Percentiles rank a stretch among this genome's conserved stretches.
Conservation (phyloP, 2,888 invertebrate species). For the Selenia dentaria region DNA sequence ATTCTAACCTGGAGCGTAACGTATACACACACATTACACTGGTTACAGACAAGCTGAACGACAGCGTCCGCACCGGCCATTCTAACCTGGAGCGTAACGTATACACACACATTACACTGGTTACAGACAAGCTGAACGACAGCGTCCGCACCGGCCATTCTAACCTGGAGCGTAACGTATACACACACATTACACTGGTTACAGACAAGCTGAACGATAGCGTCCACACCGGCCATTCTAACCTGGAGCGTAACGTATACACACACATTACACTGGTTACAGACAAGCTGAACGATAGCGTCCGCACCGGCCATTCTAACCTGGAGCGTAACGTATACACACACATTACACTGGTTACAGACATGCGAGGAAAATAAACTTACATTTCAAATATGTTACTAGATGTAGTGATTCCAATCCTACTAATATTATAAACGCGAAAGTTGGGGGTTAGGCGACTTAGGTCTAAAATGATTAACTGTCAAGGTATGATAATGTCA, state of each 20-base stretch:
- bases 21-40: too few relatives aligned
- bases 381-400: too few relatives aligned
- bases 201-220: slow-evolving; percentile 98
- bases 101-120: too few relatives aligned
- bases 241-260: slow-evolving; percentile 76
- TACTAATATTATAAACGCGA: too few relatives aligned
- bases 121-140: slow-evolving; percentile 98
- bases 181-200: too few relatives aligned
- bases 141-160: slow-evolving; percentile 99
- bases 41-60: slow-evolving; percentile 98
- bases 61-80: slow-evolving; percentile 98
- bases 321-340: slow-evolving; percentile 76
- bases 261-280: too few relatives aligned
- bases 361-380: too few relatives aligned
- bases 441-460: too few relatives aligned
- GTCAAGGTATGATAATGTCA: too few relatives aligned
- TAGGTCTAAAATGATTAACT: too few relatives aligned
- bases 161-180: slow-evolving; percentile 83
- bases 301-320: slow-evolving; percentile 98
- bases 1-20: slow-evolving; percentile 89
- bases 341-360: too few relatives aligned
- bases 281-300: slow-evolving; percentile 98
- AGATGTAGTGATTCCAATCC: too few relatives aligned
- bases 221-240: slow-evolving; percentile 99
- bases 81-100: slow-evolving; percentile 88